Evolutionary conservation across 2,113 vertebrate species (phyloP), one percentile per base, ranked within the genome.

Genomic region (Nycticryphes semicollaris): DNA sequence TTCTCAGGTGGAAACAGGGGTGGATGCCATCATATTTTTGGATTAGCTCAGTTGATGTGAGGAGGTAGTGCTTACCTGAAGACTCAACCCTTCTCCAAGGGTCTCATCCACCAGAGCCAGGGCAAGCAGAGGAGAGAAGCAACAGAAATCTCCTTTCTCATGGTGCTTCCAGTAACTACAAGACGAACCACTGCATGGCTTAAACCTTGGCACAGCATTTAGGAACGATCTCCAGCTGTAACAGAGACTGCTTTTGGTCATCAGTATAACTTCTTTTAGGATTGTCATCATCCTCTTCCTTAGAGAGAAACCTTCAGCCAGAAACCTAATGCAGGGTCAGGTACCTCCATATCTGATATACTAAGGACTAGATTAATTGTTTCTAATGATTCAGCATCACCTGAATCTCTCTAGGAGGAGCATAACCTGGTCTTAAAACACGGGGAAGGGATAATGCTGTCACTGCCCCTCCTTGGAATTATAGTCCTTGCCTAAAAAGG

Each of bases 141-240:
- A 11, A 22, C 1, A 35, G 17, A 31, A 27, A 31, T 1, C 16
- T 27, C 12, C 53, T 25, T 53, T 21, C 47, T 54, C 14, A 8
- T 24, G 3, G 0, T 47, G 27, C 18, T 66, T 45, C 51, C 51
- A 53, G 43, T 6, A 53, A 17, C 27, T 45, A 23, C 54, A 22
- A 54, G 68, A 28, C 10, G 41, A 69, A 70, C 0, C 5, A 67
- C 24, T 3, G 1, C 59, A 21, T 0, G 1, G 45, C 31, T 41
- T 30, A 24, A 68, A 6, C 39, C 56, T 39, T 18, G 12, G 9
- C 19, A 7, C 21, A 15, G 27, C 37, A 18, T 12, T 25, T 62
- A 12, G 63, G 54, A 69, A 74, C 21, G 22, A 74, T 15, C 25
- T 66, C 43, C 68, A 35, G 43, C 24, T 35, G 17, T 25, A 30